Base-by-base conservation (phyloP, 1,140 invertebrate genomes). In the Trypoxylus dichotomus region DNA sequence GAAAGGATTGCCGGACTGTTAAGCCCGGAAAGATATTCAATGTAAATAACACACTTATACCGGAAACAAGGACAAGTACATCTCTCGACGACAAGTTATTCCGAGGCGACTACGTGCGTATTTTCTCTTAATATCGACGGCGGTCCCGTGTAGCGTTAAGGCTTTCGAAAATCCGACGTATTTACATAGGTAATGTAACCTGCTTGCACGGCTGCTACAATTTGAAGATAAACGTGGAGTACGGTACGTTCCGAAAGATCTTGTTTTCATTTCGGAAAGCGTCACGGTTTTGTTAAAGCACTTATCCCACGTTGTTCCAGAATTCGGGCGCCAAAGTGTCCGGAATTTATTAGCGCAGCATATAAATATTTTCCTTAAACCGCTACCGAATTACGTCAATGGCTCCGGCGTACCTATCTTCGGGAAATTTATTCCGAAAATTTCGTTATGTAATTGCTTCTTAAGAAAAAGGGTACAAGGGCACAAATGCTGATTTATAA, bases 261-360 rank as follows among this genome's bases (percentile, higher is more conserved):
- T 54, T 54, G 47, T 54, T 54, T 54, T 54, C 47, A 54, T 54
- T 54, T n/a, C 47, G 47, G 47, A 54, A n/a, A 54, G 47, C 47
- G 5, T 19, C 11, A 43, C 42, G 47, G 47, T 54, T 54, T 54
- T 19, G 47, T 54, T 54, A 54, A 54, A 54, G 47, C 47, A 54
- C 47, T 54, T 54, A 54, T 54, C 47, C 47, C 19, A 15, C n/a
- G n/a, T 19, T 19, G 47, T 54, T 54, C 19, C 47, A n/a, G 47
- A 54, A 15, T 19, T 54, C 47, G 15, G 6, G 47, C 15, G 19
- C 47, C 19, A 54, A n/a, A 54, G 19, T 54, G 47, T 54, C 15
- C 47, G 47, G 47, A 54, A 54, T 54, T 54, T 54, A 54, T 54
- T 54, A 54, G 47, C 19, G 47, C 15, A 54, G 19, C 32, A 37